Percentiles rank a stretch among this genome's conserved stretches.
These are phyloP conservation scores for Xestoiulus laeticollis DNA, from an alignment of 2,888 invertebrate genomes.

Conservation along the genomic window DNA sequence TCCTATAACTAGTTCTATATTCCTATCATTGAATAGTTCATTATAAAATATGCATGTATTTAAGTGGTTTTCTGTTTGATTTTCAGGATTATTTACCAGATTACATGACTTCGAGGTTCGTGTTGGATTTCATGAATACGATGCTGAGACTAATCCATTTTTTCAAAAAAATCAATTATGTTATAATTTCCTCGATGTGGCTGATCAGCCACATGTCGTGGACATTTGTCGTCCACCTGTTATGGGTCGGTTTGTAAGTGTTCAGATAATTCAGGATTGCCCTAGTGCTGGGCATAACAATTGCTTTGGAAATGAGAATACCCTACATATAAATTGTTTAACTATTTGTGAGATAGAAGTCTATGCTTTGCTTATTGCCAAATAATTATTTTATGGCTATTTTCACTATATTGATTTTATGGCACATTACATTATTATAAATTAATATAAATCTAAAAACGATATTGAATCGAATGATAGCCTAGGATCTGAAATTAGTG, in stretches of 20 bases:
- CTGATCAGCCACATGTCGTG: not conserved
- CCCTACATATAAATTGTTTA: not conserved
- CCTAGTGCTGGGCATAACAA: not conserved
- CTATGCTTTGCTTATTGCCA: not conserved
- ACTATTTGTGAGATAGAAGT: not conserved
- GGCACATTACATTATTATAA: no score
- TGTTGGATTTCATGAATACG: not conserved
- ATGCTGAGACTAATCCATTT: not conserved
- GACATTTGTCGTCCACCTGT: not conserved
- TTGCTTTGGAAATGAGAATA: not conserved
- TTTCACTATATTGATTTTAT: no score
- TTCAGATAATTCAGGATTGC: not conserved
- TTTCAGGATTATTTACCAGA: no score
- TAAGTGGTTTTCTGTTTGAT: no score
- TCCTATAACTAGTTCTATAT: no score
- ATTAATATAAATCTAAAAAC: no score
- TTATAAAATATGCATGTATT: no score
- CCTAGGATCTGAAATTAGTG: no score
- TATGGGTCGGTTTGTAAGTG: not conserved
- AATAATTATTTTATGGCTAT: no score
- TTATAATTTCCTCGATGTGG: not conserved
- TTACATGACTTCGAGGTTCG: not conserved
- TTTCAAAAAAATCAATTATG: not conserved
- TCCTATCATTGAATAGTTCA: no score
- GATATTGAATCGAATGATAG: no score